Conservation (phyloP, 2,888 invertebrate genomes). For the Melanotus villosus region DNA sequence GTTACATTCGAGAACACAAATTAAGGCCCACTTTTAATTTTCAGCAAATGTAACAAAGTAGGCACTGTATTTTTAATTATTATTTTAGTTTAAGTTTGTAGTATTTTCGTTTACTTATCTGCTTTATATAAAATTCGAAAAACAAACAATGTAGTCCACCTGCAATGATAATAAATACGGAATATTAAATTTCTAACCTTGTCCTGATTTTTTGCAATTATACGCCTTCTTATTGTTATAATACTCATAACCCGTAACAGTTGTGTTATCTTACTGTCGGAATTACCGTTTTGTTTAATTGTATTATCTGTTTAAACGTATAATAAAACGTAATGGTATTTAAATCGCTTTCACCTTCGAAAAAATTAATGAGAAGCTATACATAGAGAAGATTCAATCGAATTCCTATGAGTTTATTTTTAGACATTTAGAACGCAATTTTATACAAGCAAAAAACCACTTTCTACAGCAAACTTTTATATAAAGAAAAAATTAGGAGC, state of each 20-base stretch:
- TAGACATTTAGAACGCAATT: too few species aligned
- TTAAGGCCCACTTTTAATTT: too few species aligned
- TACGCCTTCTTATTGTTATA: conserved; percentile 8
- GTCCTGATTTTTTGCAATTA: conserved; percentile 34
- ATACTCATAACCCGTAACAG: conserved; percentile 21
- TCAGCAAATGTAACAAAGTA: too few species aligned
- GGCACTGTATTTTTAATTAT: too few species aligned
- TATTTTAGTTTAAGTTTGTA: not conserved
- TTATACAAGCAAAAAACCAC: too few species aligned
- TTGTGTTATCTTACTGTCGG: too few species aligned
- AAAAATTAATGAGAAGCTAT: conserved; percentile 6
- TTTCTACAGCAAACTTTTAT: too few species aligned
- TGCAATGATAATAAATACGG: conserved; percentile 13
- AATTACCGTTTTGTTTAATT: not conserved
- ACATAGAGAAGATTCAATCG: not conserved
- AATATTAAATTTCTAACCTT: conserved; percentile 42
- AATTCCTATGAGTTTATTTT: too few species aligned
- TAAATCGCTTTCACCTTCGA: conserved; percentile 10
- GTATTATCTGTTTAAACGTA: not conserved
- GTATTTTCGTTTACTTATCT: too few species aligned
- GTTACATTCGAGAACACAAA: too few species aligned
- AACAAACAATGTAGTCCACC: conserved; percentile 40
- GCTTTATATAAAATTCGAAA: conserved; percentile 31
- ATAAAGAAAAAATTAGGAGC: too few species aligned
- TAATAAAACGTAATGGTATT: not conserved